Base-by-base conservation (phyloP, 2,888 invertebrate genomes). In the Onthophagus sagittarius region DNA sequence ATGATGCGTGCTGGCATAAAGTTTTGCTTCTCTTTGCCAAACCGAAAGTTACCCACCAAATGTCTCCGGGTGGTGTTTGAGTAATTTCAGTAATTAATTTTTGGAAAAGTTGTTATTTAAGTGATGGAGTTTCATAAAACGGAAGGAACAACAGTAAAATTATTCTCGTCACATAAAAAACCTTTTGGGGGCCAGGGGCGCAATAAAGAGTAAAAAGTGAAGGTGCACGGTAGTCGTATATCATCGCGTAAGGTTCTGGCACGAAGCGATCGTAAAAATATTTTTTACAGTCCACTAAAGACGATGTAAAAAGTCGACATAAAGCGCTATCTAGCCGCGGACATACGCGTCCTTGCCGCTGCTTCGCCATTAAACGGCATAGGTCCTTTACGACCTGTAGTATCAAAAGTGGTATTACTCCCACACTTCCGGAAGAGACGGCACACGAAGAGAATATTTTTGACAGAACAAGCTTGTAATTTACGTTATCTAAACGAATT, bases 221-320 rank as follows among this genome's bases (percentile, higher is more conserved):
- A 67, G 67, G 67, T 67, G 31, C 67, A 32, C 5, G 67, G 15
- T 67, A 15, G 67, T 31, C 15, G 23, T 67, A 67, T 67, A 31
- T 67, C 67, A 67, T 23, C 23, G 23, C 2, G 39, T 9, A 53
- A 11, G 11, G 31, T 15, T 15, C 67, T 31, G 67, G 32, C 23
- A 67, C 67, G 32, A 13, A n/a, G 15, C n/a, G 67, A 23, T 32
- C 67, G 67, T 67, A 67, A 67, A 67, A 67, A 67, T 31, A 67
- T 67, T 67, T 67, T 67, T 67, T 67, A 67, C 67, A 67, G 67
- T 67, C 67, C 67, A 67, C 67, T 67, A 67, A 67, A 67, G 67
- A 32, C 67, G 67, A 67, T 67, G 32, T 67, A 67, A 67, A 67
- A 67, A 67, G 67, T 67, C 31, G 31, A 32, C 67, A 23, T 67